phyloP scores from a whole-genome alignment of 2,797 vertebrate genomes.

The Anabas testudineus region DNA sequence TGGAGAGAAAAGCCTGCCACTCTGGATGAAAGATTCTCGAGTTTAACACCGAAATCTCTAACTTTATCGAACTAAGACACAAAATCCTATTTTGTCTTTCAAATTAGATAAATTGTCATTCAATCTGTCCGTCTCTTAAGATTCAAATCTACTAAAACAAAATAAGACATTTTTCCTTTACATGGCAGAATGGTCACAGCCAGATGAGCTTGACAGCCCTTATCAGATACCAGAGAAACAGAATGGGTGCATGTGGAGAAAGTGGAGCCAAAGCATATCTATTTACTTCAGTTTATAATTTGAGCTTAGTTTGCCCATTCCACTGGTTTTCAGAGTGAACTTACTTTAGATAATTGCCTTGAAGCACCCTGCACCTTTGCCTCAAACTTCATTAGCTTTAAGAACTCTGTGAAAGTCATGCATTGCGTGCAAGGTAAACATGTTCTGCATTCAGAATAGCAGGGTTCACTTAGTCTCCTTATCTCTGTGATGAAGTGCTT shows the following conservation, averaged over 20 bases:
- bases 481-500: slow-evolving; percentile 79
- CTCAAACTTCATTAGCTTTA: slow-evolving; percentile 73
- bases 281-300: slow-evolving; percentile 60
- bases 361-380: slow-evolving; percentile 55
- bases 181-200: slow-evolving; percentile 35
- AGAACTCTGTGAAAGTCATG: slow-evolving; percentile 71
- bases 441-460: slow-evolving; percentile 71
- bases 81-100: slow-evolving; percentile 8
- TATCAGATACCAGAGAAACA: slow-evolving; percentile 58
- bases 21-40: slow-evolving; percentile 19
- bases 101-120: slow-evolving; percentile 42
- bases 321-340: slow-evolving; percentile 52
- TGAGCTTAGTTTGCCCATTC: slow-evolving; percentile 59
- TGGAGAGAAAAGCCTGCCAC: slow-evolving; percentile 38
- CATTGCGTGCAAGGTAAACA: slow-evolving; percentile 83
- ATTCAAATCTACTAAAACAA: slow-evolving; percentile 50
- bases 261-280: slow-evolving; percentile 43
- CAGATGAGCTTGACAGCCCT: slow-evolving; percentile 47
- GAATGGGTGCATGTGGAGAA: slow-evolving; percentile 21
- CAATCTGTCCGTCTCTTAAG: slow-evolving; percentile 27
- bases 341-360: slow-evolving; percentile 79
- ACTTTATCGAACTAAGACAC: slow-evolving; percentile 1
- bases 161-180: slow-evolving; percentile 38
- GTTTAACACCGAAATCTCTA: slow-evolving; percentile 21
- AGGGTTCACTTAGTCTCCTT: slow-evolving; percentile 81